phyloP scores from a whole-genome alignment of 2,888 invertebrate genomes.

The Pseudeuparius sepicola region DNA sequence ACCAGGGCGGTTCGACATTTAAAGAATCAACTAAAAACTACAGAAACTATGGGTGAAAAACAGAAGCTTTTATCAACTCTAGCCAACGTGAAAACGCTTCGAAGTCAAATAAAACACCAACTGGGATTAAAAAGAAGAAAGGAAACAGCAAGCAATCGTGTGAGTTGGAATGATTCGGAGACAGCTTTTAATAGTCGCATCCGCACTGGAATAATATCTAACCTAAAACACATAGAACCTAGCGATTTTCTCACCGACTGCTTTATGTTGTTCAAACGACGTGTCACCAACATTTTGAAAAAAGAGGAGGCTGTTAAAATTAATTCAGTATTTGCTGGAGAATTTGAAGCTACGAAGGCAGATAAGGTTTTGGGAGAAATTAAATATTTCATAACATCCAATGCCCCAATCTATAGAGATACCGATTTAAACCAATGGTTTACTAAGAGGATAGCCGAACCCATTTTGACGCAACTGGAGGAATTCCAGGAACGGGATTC shows the following conservation, averaged over 20 bases:
- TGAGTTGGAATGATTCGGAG: constrained; percentile 12
- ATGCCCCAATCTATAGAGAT: constrained; percentile 19
- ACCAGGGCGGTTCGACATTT: not conserved
- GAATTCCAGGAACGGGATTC: constrained; percentile 25
- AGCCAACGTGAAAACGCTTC: constrained; percentile 8
- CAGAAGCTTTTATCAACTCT: constrained; percentile 11
- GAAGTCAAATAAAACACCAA: constrained; percentile 20
- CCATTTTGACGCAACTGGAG: constrained; percentile 20
- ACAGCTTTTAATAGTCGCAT: constrained; percentile 12
- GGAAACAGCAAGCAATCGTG: constrained; percentile 4
- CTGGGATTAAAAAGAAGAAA: not conserved
- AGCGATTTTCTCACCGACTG: constrained; percentile 16
- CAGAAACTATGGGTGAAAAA: constrained; percentile 12
- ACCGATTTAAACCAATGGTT: constrained; percentile 21
- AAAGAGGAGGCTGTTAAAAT: constrained; percentile 14
- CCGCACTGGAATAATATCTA: constrained; percentile 12
- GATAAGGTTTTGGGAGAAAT: constrained; percentile 19
- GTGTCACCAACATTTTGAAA: constrained; percentile 17
- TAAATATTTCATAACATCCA: constrained; percentile 24
- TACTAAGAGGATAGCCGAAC: constrained; percentile 15
- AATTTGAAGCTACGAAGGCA: constrained; percentile 18
- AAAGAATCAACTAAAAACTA: not conserved
- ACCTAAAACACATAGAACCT: constrained; percentile 18
- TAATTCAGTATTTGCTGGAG: constrained; percentile 19
- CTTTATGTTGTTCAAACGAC: constrained; percentile 10